Evolutionary conservation across 2,888 invertebrate species (phyloP).

Genomic region (Gryllus longicercus): DNA sequence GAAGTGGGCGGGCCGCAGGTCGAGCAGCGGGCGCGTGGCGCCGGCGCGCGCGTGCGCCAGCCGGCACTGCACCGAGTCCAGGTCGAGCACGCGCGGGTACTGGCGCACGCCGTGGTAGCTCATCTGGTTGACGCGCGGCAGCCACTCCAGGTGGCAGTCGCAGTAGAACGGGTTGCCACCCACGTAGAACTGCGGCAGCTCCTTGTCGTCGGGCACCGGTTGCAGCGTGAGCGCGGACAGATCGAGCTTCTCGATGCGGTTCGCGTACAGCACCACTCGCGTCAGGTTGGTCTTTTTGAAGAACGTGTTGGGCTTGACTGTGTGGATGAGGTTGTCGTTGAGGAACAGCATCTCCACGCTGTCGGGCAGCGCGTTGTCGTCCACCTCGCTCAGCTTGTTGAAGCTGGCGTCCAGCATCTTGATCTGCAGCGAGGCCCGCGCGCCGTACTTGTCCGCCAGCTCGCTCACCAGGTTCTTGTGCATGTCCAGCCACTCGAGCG

Average conservation of each 20-base stretch:
- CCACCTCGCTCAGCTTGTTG: slow-evolving; percentile 66
- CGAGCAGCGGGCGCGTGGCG: slow-evolving; percentile 54
- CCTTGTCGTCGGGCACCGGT: slow-evolving; percentile 61
- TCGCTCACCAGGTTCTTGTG: slow-evolving; percentile 74
- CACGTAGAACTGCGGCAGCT: slow-evolving; percentile 74
- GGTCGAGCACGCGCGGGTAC: slow-evolving; percentile 75
- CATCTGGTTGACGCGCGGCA: slow-evolving; percentile 73
- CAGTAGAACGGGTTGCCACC: slow-evolving; percentile 80
- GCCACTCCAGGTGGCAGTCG: slow-evolving; percentile 85
- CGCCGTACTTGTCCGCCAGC: slow-evolving; percentile 68
- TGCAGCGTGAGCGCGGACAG: slow-evolving; percentile 67
- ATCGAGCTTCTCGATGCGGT: slow-evolving; percentile 68
- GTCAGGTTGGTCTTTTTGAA: slow-evolving; percentile 65
- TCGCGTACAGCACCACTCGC: slow-evolving; percentile 72
- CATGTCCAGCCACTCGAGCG: slow-evolving; percentile 76
- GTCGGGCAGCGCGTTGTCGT: slow-evolving; percentile 67
- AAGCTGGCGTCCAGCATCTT: slow-evolving; percentile 75
- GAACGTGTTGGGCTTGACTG: slow-evolving; percentile 67
- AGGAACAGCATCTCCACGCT: slow-evolving; percentile 68
- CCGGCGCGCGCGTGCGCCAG: slow-evolving; percentile 56
- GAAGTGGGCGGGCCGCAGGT: slow-evolving; percentile 71
- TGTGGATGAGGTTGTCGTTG: slow-evolving; percentile 70
- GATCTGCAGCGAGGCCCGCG: slow-evolving; percentile 61
- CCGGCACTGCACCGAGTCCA: slow-evolving; percentile 73
- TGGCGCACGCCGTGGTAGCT: slow-evolving; percentile 57